Percentiles rank a stretch among this genome's conserved stretches.
Conservation (phyloP, 2,113 vertebrate species). For the Scalopus aquaticus region DNA sequence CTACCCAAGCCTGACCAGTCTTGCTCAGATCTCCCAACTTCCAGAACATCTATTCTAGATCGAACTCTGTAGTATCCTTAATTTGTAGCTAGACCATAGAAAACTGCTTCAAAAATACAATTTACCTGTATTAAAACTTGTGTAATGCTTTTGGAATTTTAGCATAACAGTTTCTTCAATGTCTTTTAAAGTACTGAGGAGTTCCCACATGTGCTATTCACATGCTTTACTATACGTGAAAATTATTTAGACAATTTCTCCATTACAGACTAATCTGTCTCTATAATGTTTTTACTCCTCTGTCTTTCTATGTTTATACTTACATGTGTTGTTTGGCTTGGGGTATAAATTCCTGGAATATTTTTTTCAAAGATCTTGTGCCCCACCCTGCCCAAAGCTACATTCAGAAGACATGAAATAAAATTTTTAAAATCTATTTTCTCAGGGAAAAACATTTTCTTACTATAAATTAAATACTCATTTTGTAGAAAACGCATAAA, state of each 20-base stretch:
- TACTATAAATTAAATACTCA: constrained; percentile 1
- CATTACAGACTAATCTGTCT: not conserved
- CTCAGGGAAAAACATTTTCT: not conserved
- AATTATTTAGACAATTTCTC: not conserved
- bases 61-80: not conserved
- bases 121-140: not conserved
- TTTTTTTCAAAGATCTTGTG: not conserved
- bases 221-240: not conserved
- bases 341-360: constrained; percentile 27
- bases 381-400: not conserved
- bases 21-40: not conserved
- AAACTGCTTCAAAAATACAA: constrained; percentile 1
- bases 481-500: not conserved
- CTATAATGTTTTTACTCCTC: not conserved
- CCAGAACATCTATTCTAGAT: not conserved
- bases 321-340: not conserved
- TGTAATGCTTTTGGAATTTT: not conserved
- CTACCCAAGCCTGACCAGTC: not conserved
- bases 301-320: not conserved
- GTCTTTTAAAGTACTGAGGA: not conserved
- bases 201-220: not conserved
- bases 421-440: not conserved
- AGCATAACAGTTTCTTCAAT: not conserved
- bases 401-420: not conserved
- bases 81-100: not conserved